A percentile compares a stretch with the other conserved stretches of the same genome.
Conservation (phyloP, 2,888 invertebrate species). For the Thecophora atra region DNA sequence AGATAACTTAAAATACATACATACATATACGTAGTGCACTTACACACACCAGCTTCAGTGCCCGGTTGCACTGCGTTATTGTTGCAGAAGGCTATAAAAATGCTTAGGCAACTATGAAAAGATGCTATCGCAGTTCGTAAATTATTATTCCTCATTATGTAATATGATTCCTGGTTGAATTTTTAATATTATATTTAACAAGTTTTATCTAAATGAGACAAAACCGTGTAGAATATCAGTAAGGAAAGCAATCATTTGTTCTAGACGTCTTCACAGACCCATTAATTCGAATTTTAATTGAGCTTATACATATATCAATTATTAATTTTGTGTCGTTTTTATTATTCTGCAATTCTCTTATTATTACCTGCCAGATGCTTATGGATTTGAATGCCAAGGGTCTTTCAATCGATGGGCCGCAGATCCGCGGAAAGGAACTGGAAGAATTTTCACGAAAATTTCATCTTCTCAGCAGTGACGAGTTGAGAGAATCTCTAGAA, state of each 20-base stretch:
- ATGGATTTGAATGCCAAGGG: conserved; percentile 91
- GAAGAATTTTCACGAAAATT: conserved; percentile 88
- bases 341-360: background rate
- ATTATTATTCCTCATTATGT: background rate
- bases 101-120: background rate
- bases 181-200: too few species aligned
- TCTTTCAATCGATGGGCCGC: conserved; percentile 83
- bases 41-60: conserved; percentile 8
- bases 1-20: too few species aligned
- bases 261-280: too few species aligned
- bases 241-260: too few species aligned
- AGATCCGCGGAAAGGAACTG: conserved; percentile 81
- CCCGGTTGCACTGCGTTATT: background rate
- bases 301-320: too few species aligned
- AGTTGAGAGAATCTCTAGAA: conserved; percentile 82
- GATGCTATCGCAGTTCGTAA: background rate
- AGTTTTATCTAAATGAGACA: too few species aligned
- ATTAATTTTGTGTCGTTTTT: too few species aligned
- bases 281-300: too few species aligned
- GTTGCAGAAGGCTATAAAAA: conserved; percentile 4
- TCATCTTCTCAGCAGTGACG: conserved; percentile 78
- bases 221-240: too few species aligned
- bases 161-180: background rate
- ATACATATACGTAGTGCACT: conserved; percentile 2
- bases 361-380: conserved; percentile 75